These are phyloP conservation scores for Scolanthus callimorphus DNA, from an alignment of 92 coral and sea anemone species.

Conservation along the genomic window DNA sequence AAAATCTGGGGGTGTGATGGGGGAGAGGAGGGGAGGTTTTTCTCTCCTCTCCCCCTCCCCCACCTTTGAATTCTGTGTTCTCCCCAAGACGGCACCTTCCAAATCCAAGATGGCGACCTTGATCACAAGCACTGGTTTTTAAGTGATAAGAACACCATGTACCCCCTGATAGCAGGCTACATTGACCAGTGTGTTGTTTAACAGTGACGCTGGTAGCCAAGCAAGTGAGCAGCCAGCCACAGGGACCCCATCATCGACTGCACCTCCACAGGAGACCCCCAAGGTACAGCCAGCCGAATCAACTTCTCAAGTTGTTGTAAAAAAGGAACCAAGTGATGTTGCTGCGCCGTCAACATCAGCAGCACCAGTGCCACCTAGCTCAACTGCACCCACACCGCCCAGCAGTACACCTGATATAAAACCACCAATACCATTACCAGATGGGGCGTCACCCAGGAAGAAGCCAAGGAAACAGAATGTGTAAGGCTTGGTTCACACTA, in stretches of 20 bases:
- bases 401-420: conserved; percentile 42
- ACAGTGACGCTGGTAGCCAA: conserved; percentile 86
- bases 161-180: too few relatives aligned
- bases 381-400: conserved; percentile 45
- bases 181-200: too few relatives aligned
- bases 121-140: too few relatives aligned
- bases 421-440: conserved; percentile 38
- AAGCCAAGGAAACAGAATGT: conserved; percentile 98
- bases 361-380: conserved; percentile 32
- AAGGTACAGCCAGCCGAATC: conserved; percentile 36
- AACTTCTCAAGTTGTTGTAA: conserved; percentile 58
- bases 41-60: too few relatives aligned
- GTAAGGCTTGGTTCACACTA: conserved; percentile 44
- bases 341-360: conserved; percentile 46
- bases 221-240: conserved; percentile 48
- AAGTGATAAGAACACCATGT: too few relatives aligned
- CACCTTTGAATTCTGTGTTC: too few relatives aligned
- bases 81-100: too few relatives aligned
- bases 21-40: too few relatives aligned
- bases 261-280: conserved; percentile 46
- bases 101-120: too few relatives aligned
- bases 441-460: conserved; percentile 92
- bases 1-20: too few relatives aligned
- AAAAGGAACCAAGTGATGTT: conserved; percentile 67
- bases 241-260: conserved; percentile 25